phyloP scores from a whole-genome alignment of 2,113 vertebrate genomes.

The Onychorhynchus coronatus region DNA sequence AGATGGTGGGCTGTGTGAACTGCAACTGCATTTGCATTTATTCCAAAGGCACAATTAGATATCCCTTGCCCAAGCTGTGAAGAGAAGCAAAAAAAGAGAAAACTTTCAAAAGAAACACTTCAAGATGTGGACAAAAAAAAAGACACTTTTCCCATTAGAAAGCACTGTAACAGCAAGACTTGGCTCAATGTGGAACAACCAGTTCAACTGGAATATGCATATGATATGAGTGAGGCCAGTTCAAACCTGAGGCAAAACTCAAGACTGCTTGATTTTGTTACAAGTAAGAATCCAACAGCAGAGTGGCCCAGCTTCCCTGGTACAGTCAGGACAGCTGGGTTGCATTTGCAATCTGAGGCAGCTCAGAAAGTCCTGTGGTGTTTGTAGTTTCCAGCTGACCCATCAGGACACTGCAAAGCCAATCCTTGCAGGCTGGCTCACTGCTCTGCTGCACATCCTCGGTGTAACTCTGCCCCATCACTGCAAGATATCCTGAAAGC shows the following conservation, averaged over 20 bases:
- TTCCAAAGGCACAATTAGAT: background rate
- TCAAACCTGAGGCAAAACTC: background rate
- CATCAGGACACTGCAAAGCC: background rate
- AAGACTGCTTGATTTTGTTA: background rate
- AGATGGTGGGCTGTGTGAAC: background rate
- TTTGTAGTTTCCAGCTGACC: background rate
- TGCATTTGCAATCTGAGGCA: background rate
- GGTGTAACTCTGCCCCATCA: background rate
- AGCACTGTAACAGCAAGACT: background rate
- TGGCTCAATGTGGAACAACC: slow-evolving; percentile 4
- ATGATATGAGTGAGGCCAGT: background rate
- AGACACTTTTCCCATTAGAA: background rate
- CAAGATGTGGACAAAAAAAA: background rate
- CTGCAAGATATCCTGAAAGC: background rate
- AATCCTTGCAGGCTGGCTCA: background rate
- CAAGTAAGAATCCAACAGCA: background rate
- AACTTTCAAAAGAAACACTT: background rate
- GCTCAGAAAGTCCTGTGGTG: background rate
- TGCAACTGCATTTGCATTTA: background rate
- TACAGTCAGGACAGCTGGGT: background rate
- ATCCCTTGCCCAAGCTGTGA: background rate
- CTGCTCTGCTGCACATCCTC: background rate
- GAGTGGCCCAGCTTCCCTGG: background rate
- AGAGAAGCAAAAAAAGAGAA: background rate
- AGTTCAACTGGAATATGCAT: slow-evolving; percentile 8